Conservation (phyloP, 2,797 vertebrate genomes). For the Hydrolagus colliei region DNA sequence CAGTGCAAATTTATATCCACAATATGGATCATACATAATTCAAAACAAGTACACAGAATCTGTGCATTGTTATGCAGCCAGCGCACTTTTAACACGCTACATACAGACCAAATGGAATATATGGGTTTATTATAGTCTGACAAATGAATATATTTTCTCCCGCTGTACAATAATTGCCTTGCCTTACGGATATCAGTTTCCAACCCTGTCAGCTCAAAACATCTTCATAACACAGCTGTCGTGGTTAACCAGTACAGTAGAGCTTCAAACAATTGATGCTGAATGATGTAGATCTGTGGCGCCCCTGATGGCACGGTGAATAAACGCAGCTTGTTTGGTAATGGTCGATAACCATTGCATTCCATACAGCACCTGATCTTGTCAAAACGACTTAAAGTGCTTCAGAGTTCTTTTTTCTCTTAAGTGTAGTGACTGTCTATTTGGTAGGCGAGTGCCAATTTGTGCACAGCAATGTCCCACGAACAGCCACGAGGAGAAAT, state of each 20-base stretch:
- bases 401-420: too few relatives aligned
- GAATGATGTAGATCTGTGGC: neutral
- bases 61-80: neutral
- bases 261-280: neutral
- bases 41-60: neutral
- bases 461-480: too few relatives aligned
- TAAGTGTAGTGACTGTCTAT: too few relatives aligned
- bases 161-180: neutral
- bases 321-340: neutral
- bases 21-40: conserved; percentile 22
- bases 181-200: neutral
- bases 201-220: conserved; percentile 10
- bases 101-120: neutral
- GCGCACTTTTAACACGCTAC: neutral
- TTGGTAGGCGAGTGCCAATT: too few relatives aligned
- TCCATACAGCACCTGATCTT: too few relatives aligned
- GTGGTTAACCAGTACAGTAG: neutral
- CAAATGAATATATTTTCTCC: conserved; percentile 15
- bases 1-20: conserved; percentile 42
- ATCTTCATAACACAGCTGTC: neutral
- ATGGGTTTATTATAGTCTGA: neutral
- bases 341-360: too few relatives aligned
- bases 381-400: too few relatives aligned
- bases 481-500: too few relatives aligned
- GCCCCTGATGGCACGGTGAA: neutral